Conservation (phyloP, 2,888 invertebrate species). For the Coronaproctus castanopsis region DNA sequence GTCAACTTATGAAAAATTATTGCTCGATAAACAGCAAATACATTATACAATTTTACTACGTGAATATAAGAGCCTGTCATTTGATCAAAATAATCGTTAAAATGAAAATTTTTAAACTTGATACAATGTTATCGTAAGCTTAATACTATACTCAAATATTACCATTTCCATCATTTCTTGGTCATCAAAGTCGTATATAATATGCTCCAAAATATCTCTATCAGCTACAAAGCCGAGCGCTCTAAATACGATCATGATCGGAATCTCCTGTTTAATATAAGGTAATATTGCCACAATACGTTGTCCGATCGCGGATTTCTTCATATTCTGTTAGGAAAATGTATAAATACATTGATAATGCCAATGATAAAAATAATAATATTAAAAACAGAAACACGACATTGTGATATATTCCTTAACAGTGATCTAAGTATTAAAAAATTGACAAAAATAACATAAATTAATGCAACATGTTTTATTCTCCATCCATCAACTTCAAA, state of each 20-base stretch:
- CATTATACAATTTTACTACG: too few species aligned
- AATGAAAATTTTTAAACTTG: too few species aligned
- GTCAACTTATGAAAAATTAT: too few species aligned
- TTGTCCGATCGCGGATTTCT: constrained; percentile 96
- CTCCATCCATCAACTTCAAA: too few species aligned
- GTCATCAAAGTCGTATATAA: constrained; percentile 99
- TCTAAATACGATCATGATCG: constrained; percentile 98
- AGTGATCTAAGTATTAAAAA: neutral
- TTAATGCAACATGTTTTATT: too few species aligned
- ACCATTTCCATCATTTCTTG: constrained; percentile 99
- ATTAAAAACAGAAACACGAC: neutral
- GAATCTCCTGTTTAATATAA: constrained; percentile 98
- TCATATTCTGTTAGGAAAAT: constrained; percentile 58
- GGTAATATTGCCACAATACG: constrained; percentile 93
- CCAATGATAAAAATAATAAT: too few species aligned
- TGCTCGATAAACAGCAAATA: too few species aligned
- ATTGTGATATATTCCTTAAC: neutral
- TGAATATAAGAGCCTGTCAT: too few species aligned
- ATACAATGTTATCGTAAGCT: too few species aligned
- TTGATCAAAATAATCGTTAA: too few species aligned
- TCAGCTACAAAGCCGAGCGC: constrained; percentile 99
- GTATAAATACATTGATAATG: neutral
- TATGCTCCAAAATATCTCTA: constrained; percentile 95
- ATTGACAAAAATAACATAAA: neutral
- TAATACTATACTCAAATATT: too few species aligned